Percentiles rank a stretch among this genome's conserved stretches.
Evolutionary conservation across 1,140 invertebrate species (phyloP).

Genomic region (Aphis craccivora): DNA sequence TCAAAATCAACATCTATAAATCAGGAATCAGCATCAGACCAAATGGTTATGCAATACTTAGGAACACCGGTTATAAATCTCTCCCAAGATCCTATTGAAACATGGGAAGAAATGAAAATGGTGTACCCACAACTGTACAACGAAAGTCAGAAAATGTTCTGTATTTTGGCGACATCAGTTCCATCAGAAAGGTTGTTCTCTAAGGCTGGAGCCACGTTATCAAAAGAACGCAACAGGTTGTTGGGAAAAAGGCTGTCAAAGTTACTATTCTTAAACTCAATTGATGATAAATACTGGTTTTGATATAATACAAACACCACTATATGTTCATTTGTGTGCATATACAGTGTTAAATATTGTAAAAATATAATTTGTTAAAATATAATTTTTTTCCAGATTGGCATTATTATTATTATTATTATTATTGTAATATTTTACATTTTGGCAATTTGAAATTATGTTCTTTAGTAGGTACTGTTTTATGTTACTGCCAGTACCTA

Average conservation of each 20-base stretch:
- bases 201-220: conserved; percentile 61
- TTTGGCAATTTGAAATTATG: no score
- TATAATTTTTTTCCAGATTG: no score
- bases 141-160: conserved; percentile 61
- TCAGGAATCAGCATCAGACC: not conserved
- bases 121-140: conserved; percentile 63
- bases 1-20: no score
- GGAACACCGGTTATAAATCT: conserved; percentile 49
- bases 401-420: no score
- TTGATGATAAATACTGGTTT: conserved; percentile 4
- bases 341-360: no score
- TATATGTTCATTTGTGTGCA: no score
- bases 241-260: conserved; percentile 31
- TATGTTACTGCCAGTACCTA: no score
- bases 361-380: no score
- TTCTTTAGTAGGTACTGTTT: no score
- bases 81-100: conserved; percentile 63
- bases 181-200: conserved; percentile 64
- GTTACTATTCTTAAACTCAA: not conserved
- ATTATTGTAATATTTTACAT: no score
- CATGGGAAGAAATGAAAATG: conserved; percentile 63
- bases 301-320: not conserved
- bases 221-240: conserved; percentile 57
- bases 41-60: not conserved
- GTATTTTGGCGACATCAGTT: conserved; percentile 63